These are phyloP conservation scores for Cyphomyrus plagiostoma DNA, from an alignment of 2,113 vertebrate genomes.

Conservation along the genomic window DNA sequence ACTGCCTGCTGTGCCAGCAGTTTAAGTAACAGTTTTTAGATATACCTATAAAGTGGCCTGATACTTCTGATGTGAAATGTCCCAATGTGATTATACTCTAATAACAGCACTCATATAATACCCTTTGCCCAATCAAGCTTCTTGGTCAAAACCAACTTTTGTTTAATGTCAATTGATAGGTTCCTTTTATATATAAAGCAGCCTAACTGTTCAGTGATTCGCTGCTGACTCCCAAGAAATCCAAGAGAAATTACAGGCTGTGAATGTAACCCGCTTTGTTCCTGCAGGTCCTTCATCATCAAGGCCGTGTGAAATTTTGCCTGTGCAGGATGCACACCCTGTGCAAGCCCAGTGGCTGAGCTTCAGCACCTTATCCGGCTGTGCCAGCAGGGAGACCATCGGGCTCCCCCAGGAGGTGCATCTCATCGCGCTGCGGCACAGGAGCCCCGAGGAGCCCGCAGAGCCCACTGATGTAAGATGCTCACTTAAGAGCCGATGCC, in stretches of 20 bases:
- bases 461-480: conserved; percentile 67
- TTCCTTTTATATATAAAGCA: not conserved
- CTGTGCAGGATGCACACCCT: conserved; percentile 73
- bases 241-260: not conserved
- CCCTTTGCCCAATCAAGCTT: not conserved
- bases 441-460: conserved; percentile 50
- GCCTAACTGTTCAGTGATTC: not conserved
- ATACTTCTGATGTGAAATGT: too few relatives aligned
- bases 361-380: conserved; percentile 80
- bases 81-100: too few relatives aligned
- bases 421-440: conserved; percentile 75
- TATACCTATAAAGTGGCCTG: too few relatives aligned
- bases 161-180: not conserved
- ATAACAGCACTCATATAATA: not conserved
- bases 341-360: conserved; percentile 81
- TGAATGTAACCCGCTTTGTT: not conserved
- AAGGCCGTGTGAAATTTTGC: conserved; percentile 68
- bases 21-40: too few relatives aligned
- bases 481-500: not conserved
- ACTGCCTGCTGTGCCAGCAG: too few relatives aligned
- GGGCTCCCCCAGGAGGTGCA: conserved; percentile 81
- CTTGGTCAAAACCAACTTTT: not conserved
- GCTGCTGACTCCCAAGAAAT: not conserved
- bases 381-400: conserved; percentile 78
- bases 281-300: conserved; percentile 64